Evolutionary conservation across 1,140 invertebrate species (phyloP).

Genomic region (Bombus turneri): DNA sequence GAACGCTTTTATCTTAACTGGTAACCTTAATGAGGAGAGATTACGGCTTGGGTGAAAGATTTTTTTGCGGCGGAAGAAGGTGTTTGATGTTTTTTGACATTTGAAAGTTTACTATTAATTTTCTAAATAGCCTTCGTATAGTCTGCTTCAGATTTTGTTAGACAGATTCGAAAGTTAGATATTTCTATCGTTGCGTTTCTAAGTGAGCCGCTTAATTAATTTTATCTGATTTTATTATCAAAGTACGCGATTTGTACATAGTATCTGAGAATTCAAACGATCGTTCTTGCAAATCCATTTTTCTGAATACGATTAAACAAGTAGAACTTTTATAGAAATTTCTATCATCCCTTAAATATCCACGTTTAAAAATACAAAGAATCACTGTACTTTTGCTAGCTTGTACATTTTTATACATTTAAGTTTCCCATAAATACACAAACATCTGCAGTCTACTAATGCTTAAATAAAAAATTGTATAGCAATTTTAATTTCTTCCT

Average conservation of each 20-base stretch:
- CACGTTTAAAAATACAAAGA: background rate
- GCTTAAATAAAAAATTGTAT: background rate
- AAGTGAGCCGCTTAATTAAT: too few species aligned
- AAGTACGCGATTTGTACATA: too few species aligned
- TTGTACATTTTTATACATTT: background rate
- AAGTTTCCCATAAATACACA: background rate
- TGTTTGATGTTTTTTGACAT: background rate
- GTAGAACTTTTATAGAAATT: too few species aligned
- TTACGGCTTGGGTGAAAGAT: background rate
- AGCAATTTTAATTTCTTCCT: background rate
- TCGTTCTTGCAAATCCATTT: too few species aligned
- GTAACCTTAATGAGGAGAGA: background rate
- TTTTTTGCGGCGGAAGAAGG: background rate
- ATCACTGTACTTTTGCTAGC: background rate
- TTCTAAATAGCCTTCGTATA: too few species aligned
- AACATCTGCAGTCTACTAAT: background rate
- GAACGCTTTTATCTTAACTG: background rate
- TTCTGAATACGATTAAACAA: too few species aligned
- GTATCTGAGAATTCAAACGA: too few species aligned
- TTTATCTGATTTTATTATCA: too few species aligned
- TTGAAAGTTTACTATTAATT: background rate
- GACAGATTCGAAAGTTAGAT: too few species aligned
- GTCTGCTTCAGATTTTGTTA: too few species aligned
- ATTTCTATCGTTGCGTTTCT: too few species aligned
- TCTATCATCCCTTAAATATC: too few species aligned